Evolutionary conservation across 1,140 invertebrate genomes (phyloP), one percentile per base, ranked within the genome.

Genomic region (Pogonomyrmex californicus): DNA sequence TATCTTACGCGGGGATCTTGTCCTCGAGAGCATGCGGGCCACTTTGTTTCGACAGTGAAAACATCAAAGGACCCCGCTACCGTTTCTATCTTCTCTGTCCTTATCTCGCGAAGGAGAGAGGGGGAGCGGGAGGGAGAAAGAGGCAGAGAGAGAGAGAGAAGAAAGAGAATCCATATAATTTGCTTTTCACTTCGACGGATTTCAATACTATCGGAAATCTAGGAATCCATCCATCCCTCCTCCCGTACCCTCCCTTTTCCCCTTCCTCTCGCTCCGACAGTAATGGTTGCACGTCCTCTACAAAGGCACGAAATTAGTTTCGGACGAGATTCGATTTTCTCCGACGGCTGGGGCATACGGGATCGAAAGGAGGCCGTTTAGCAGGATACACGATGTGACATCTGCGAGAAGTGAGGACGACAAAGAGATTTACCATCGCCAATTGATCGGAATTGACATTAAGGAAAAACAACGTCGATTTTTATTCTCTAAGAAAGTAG

Each of bases 201-300:
- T 94, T 95, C 94, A 95, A 95, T 94, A 92, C 90, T 94, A 94
- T 95, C 93, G 93, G 93, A 93, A 94, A 95, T 95, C 94, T 94
- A 92, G 91, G 90, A 85, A 82, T 81, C 91, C 91, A 86, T 83
- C 83, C 75, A 49, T 54, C 51, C 33, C 62, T 77, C 36, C 33
- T 41, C 51, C 41, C 51, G 12, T 63, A 36, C 63, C 38, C 60
- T 49, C 65, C 10, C 51, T 17, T 30, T 41, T 54, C 65, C 23
- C 6, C 66, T 71, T 63, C 56, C 73, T 79, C 54, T 86, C 83
- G 82, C 63, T 86, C 23, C 90, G 90, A 49, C 90, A 92, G 91
- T 93, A 93, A 94, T 94, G 92, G 92, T 90, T 90, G 91, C 88
- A 90, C 60, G 87, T 77, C 76, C 65, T 92, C 91, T 91, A 94